Conservation (phyloP, 2,888 invertebrate species). For the Lasioglossum lativentre region DNA sequence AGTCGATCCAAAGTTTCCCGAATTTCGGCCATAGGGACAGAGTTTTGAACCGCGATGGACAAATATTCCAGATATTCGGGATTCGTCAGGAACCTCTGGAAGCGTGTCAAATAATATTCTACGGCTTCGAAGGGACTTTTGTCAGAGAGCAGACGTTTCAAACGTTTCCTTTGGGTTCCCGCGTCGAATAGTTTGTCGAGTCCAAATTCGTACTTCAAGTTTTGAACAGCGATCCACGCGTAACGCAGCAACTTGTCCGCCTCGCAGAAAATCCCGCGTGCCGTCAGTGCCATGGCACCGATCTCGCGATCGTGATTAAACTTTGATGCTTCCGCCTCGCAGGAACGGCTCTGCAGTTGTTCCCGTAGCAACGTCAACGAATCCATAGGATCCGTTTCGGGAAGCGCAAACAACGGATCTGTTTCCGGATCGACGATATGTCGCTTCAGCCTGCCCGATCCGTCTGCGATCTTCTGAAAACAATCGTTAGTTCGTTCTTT, state of each 20-base stretch:
- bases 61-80: constrained; percentile 54
- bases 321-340: constrained; percentile 31
- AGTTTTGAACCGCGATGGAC: constrained; percentile 17
- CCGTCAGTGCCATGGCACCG: constrained; percentile 35
- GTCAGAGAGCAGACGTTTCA: neutral
- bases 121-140: neutral
- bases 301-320: constrained; percentile 21
- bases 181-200: neutral
- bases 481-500: neutral
- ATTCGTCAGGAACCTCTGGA: constrained; percentile 42
- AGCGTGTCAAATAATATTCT: neutral
- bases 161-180: neutral
- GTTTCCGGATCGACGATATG: neutral
- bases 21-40: constrained; percentile 43
- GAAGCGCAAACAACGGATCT: neutral
- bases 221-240: neutral
- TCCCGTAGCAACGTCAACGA: neutral
- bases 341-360: constrained; percentile 25
- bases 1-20: constrained; percentile 25
- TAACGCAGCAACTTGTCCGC: constrained; percentile 45
- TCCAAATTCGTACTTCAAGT: constrained; percentile 47
- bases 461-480: neutral
- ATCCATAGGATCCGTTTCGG: neutral
- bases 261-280: constrained; percentile 63
- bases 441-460: neutral